These are phyloP conservation scores for Megaustenia siamemsis DNA, from an alignment of 2,888 invertebrate species.

Conservation along the genomic window DNA sequence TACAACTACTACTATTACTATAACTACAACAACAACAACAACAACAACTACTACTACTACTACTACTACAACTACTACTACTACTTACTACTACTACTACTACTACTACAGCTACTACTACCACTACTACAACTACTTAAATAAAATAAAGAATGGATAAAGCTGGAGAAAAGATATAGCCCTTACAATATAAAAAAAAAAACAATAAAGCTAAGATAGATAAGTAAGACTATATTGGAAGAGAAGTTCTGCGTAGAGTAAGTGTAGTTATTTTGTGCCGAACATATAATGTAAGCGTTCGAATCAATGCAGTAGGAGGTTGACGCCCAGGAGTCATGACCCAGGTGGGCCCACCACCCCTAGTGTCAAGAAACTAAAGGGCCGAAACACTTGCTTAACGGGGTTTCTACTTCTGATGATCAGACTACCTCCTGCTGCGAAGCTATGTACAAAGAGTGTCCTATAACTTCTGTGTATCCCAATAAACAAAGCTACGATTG, in stretches of 20 bases:
- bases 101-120: not conserved
- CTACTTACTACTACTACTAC: not conserved
- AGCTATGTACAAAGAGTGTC: no score
- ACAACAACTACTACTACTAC: not conserved
- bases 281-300: no score
- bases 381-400: no score
- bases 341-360: no score
- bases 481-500: constrained; percentile 1
- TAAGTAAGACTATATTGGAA: not conserved
- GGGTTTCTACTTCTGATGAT: no score
- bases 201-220: no score
- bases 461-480: not conserved
- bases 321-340: no score
- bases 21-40: not conserved
- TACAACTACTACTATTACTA: constrained; percentile 38
- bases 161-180: not conserved
- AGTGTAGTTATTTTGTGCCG: no score
- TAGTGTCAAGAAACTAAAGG: no score
- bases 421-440: no score
- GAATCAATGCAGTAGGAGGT: no score
- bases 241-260: not conserved
- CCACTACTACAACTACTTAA: not conserved
- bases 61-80: constrained; percentile 16
- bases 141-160: not conserved
- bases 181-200: not conserved